phyloP scores from a whole-genome alignment of 2,113 vertebrate genomes.

The Paramormyrops kingsleyae region DNA sequence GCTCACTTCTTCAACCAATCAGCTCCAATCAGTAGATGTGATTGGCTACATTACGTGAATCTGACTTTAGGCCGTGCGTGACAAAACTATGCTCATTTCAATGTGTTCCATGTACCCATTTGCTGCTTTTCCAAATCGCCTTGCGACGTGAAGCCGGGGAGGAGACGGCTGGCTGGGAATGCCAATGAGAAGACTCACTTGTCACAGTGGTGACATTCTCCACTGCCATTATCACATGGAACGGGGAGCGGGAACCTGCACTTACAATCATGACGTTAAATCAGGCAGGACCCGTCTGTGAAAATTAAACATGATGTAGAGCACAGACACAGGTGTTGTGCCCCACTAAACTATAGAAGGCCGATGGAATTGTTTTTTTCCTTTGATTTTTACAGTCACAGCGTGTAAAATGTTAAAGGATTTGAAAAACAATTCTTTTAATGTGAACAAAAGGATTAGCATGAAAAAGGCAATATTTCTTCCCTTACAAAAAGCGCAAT shows the following conservation, averaged over 20 bases:
- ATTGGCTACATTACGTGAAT: background rate
- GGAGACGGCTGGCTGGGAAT: background rate
- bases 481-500: background rate
- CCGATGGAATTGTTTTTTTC: background rate
- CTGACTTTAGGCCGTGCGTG: background rate
- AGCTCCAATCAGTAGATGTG: background rate
- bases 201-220: background rate
- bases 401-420: background rate
- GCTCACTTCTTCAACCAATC: background rate
- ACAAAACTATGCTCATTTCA: background rate
- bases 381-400: constrained; percentile 4
- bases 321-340: background rate
- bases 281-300: background rate
- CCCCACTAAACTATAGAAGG: background rate
- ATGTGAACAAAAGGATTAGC: background rate
- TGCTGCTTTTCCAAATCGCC: background rate
- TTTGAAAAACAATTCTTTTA: background rate
- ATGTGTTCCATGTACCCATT: background rate
- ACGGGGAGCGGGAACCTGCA: background rate
- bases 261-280: background rate
- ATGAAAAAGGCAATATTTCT: background rate
- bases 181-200: background rate
- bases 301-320: background rate
- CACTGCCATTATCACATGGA: constrained; percentile 1
- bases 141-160: background rate